Evolutionary conservation across 1,140 invertebrate genomes (phyloP).

Genomic region (Trissolcus basalis): DNA sequence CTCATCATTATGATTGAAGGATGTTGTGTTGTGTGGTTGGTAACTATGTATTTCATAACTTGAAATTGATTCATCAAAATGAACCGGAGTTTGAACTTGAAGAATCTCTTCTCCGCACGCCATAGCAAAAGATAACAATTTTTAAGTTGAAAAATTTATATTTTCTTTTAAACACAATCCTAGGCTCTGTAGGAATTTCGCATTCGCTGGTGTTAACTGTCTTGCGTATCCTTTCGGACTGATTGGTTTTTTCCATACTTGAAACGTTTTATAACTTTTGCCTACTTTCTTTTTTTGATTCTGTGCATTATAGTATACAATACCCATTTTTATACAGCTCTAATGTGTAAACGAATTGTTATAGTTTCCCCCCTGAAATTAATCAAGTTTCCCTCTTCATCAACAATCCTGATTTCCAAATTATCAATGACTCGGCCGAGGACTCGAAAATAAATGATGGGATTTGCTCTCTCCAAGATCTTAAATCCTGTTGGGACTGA

Average conservation of each 20-base stretch:
- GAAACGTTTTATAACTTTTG: conserved; percentile 8
- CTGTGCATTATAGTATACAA: too few species aligned
- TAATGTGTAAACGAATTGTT: conserved; percentile 33
- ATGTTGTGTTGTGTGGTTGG: conserved; percentile 62
- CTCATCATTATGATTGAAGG: conserved; percentile 65
- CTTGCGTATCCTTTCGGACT: too few species aligned
- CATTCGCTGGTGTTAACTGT: neutral
- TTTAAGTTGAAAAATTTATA: too few species aligned
- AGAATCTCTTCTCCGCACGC: neutral
- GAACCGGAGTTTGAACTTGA: neutral
- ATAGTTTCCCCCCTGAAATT: conserved; percentile 55
- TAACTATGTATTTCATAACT: conserved; percentile 65
- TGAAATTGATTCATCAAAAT: conserved; percentile 57
- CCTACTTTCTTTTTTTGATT: neutral
- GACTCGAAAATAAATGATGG: conserved; percentile 16
- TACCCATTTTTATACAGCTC: conserved; percentile 3
- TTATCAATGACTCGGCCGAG: conserved; percentile 7
- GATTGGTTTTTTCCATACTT: too few species aligned
- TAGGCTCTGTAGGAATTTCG: neutral
- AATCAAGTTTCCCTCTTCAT: conserved; percentile 10
- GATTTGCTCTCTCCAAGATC: neutral
- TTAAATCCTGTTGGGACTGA: conserved; percentile 1
- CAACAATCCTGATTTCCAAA: conserved; percentile 10
- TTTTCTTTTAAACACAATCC: too few species aligned
- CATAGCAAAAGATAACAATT: too few species aligned